Evolutionary conservation across 2,797 vertebrate genomes (phyloP).

Genomic region (Natrix natrix): DNA sequence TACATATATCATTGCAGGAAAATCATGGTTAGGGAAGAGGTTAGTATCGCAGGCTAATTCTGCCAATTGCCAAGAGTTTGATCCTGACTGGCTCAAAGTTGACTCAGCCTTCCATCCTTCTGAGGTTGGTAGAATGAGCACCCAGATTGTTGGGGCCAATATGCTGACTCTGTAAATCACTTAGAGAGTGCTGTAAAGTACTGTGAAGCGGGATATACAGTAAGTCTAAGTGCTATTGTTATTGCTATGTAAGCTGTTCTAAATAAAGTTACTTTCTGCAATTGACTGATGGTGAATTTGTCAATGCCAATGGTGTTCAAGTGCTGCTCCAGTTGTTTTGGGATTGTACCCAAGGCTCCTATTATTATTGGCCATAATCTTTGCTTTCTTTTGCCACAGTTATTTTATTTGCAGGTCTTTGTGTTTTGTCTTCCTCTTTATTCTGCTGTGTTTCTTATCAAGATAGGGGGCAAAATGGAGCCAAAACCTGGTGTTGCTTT

Average conservation of each 20-base stretch:
- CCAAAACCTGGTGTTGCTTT: conserved; percentile 65
- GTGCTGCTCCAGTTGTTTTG: not conserved
- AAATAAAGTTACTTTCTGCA: not conserved
- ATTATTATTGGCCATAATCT: not conserved
- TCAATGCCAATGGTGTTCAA: not conserved
- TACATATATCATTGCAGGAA: not conserved
- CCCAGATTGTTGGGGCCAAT: not conserved
- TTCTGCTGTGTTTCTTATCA: conserved; percentile 32
- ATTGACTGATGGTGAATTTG: not conserved
- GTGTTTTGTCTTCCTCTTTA: not conserved
- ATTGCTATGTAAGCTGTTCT: not conserved
- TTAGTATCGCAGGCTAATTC: not conserved
- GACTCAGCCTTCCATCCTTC: not conserved
- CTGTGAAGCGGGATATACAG: not conserved
- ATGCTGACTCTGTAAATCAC: not conserved
- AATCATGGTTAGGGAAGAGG: not conserved
- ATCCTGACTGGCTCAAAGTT: not conserved
- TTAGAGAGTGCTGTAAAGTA: not conserved
- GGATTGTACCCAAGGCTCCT: not conserved
- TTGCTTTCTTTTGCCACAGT: not conserved
- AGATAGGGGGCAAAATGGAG: conserved; percentile 43
- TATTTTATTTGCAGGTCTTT: not conserved
- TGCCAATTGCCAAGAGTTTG: not conserved
- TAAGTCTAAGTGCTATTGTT: not conserved
- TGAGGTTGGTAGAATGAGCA: not conserved